Evolutionary conservation across 2,888 invertebrate genomes (phyloP).

Genomic region (Colostygia pectinataria): DNA sequence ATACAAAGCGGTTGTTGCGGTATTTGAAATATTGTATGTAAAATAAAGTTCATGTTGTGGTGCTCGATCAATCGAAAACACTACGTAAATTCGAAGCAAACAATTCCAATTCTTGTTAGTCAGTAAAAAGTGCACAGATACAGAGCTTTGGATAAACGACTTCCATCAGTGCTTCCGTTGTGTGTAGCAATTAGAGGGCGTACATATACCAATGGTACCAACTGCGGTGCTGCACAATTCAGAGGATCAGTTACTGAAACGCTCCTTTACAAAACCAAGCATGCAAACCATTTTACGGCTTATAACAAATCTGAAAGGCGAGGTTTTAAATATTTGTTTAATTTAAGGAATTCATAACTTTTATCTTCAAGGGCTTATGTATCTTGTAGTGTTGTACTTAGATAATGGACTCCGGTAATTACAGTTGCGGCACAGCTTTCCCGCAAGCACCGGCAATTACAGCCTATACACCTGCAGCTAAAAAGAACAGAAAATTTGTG

Average conservation of each 20-base stretch:
- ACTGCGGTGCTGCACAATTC: conserved; percentile 6
- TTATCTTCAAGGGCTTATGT: neutral
- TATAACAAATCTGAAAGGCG: neutral
- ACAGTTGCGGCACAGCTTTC: conserved; percentile 40
- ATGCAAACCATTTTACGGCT: no score
- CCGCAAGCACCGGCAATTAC: conserved; percentile 38
- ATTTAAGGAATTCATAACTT: no score
- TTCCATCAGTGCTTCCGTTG: conserved; percentile 45
- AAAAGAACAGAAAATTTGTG: conserved; percentile 17
- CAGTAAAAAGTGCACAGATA: conserved; percentile 30
- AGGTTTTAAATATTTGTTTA: no score
- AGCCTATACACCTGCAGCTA: conserved; percentile 48
- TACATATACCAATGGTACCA: conserved; percentile 35
- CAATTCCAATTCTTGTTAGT: conserved; percentile 28
- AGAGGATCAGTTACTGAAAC: neutral
- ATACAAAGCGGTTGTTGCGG: no score
- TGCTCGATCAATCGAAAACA: conserved; percentile 12
- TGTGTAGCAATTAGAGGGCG: conserved; percentile 52
- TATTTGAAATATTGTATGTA: no score
- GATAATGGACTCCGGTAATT: conserved; percentile 50
- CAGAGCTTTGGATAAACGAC: conserved; percentile 48
- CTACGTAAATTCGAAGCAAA: conserved; percentile 20
- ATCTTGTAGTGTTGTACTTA: conserved; percentile 11
- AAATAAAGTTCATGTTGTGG: neutral
- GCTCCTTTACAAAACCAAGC: neutral